Percentiles rank a stretch among this genome's conserved stretches.
These are phyloP conservation scores for Thomomys bottae DNA, from an alignment of 2,113 vertebrate species.

Conservation along the genomic window DNA sequence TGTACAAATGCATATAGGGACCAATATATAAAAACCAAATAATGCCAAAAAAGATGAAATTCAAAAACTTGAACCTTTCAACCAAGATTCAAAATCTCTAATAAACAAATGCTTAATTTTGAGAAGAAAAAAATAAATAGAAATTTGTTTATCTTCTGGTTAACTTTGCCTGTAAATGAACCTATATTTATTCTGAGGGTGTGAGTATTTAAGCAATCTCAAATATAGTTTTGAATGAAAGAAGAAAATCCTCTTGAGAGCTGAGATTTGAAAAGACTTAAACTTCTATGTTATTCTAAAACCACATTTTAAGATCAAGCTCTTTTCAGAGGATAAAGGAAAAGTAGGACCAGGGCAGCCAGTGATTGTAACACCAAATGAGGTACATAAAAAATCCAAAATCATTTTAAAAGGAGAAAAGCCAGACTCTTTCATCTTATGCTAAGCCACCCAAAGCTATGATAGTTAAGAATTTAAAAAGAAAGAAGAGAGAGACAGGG, in stretches of 20 bases:
- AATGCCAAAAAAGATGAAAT: neutral
- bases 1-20: neutral
- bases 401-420: constrained; percentile 38
- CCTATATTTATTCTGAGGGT: constrained; percentile 37
- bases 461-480: constrained; percentile 50
- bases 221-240: constrained; percentile 20
- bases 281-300: neutral
- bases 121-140: constrained; percentile 35
- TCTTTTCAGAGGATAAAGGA: constrained; percentile 45
- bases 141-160: constrained; percentile 12
- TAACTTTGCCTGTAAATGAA: constrained; percentile 22
- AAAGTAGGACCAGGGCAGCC: neutral
- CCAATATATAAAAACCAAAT: constrained; percentile 25
- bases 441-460: constrained; percentile 19
- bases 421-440: constrained; percentile 3
- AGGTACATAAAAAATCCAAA: constrained; percentile 21
- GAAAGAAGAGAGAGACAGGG: neutral
- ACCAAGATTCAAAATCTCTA: constrained; percentile 4
- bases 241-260: neutral
- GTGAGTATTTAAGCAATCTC: constrained; percentile 13
- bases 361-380: constrained; percentile 42
- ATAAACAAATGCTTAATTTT: constrained; percentile 53
- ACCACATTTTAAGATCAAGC: constrained; percentile 47
- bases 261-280: constrained; percentile 35
- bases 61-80: constrained; percentile 29